phyloP scores from a whole-genome alignment of 2,113 vertebrate genomes.

The Ctenomys sociabilis region DNA sequence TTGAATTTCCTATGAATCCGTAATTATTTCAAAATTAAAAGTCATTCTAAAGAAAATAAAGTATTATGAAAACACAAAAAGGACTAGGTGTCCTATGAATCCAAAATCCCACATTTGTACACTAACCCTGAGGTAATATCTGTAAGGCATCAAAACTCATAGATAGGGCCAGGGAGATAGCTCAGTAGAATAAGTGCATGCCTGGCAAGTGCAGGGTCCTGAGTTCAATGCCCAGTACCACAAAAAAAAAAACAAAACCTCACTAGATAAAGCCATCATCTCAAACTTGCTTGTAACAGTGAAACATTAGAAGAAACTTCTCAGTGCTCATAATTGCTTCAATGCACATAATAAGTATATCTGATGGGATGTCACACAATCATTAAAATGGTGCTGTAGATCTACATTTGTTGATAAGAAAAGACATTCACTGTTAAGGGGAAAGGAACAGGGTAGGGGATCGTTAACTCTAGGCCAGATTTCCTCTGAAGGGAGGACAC shows the following conservation, averaged over 20 bases:
- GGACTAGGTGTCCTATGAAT: not conserved
- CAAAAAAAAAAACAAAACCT: too few relatives aligned
- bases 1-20: not conserved
- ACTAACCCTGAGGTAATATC: not conserved
- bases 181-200: too few relatives aligned
- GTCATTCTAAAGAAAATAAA: not conserved
- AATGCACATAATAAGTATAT: not conserved
- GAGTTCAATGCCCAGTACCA: too few relatives aligned
- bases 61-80: not conserved
- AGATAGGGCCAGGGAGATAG: too few relatives aligned
- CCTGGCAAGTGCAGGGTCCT: too few relatives aligned
- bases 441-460: not conserved
- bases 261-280: not conserved
- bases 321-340: not conserved
- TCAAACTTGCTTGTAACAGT: not conserved
- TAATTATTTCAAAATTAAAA: conserved; percentile 30
- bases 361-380: not conserved
- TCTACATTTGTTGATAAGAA: not conserved
- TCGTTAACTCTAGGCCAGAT: too few relatives aligned
- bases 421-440: not conserved
- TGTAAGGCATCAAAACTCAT: not conserved
- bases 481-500: not conserved
- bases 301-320: not conserved
- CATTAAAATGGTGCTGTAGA: not conserved
- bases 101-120: not conserved